Evolutionary conservation across 1,140 invertebrate genomes (phyloP), one percentile per base, ranked within the genome.

Genomic region (Muscidifurax raptorellus): DNA sequence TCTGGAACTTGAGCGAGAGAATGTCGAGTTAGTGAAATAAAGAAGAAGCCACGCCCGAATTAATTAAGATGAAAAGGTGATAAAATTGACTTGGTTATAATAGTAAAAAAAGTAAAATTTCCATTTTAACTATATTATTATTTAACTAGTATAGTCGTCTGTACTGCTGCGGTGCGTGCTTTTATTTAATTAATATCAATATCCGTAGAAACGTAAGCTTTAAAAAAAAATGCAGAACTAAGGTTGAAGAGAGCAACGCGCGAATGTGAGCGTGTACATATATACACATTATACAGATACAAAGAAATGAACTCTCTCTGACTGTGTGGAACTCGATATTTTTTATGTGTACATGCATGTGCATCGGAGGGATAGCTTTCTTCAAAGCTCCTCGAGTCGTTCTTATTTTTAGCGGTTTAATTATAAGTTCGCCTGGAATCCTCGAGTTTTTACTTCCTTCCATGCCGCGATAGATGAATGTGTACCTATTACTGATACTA

Each of bases 171-270:
- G 18, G 1, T 25, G 2, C 22, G 40, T 66, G 79, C 67, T 59
- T 71, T 80, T 22, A 36, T 72, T 81, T 64, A 83, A 83, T 59
- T 59, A 59, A 59, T 4, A n/a, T 84, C 72, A 81, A 69, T 85
- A 82, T 85, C 77, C 44, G 52, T 72, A 77, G 47, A 79, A 25
- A 81, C 83, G 69, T 72, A 81, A 81, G 28, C 79, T 71, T 69
- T 22, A 32, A 67, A 28, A 69, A 18, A 9, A 40, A 32, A 69
- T 32, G 22, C 13, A 44, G 59, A 59, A 80, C 25, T 15, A 80
- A 59, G 6, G 52, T 59, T n/a, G 5, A 18, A 59, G 52, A 59
- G 28, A 44, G 25, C n/a, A 66, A 69, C 18, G 10, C 4, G 7
- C 9, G 52, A 67, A 15, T 47, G 66, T 44, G 66, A 28, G 36